Base-by-base conservation (phyloP, 2,113 vertebrate genomes). In the Toxostoma redivivum region DNA sequence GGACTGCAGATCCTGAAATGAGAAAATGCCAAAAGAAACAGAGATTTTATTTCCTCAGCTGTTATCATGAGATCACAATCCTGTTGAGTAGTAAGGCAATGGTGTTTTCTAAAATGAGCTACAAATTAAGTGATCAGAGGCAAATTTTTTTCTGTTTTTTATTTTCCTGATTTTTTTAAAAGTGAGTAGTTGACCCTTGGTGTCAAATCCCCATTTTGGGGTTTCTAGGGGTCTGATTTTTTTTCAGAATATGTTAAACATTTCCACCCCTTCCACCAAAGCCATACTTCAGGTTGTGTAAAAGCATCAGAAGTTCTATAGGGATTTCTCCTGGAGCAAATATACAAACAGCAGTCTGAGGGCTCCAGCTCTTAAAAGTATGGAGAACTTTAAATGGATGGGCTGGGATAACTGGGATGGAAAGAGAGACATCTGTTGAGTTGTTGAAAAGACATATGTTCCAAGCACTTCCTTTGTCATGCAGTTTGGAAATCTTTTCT, bases 401-500 rank as follows among this genome's bases (percentile, higher is more conserved):
- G 81, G 64, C 76, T 96, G 76, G 82, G 79, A 88, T 96, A 93
- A 96, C 72, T 74, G 74, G 79, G 94, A 92, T 5, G 22, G 74
- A 88, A 11, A 77, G 80, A 81, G 56, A 93, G 87, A 93, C 92
- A 95, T 94, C 95, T 96, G 93, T 77, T 96, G 92, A 90, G 88
- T 90, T 95, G 92, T 73, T 96, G 92, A 94, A 94, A 96, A 96
- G 92, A 92, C 73, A 91, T 91, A 94, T 87, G 78, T 61, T 97
- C 47, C 78, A 58, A 90, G 76, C 72, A 92, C 88, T 96, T 94
- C 82, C 86, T 94, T 92, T 95, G 92, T 96, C 82, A 92, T 92
- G 72, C 90, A 25, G 92, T 93, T 86, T 94, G 93, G 94, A 96
- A 93, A 71, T 93, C 79, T 92, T 82, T 90, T 92, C 82, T 91